Conservation (phyloP, 2,113 vertebrate genomes). For the Chaetura pelagica region DNA sequence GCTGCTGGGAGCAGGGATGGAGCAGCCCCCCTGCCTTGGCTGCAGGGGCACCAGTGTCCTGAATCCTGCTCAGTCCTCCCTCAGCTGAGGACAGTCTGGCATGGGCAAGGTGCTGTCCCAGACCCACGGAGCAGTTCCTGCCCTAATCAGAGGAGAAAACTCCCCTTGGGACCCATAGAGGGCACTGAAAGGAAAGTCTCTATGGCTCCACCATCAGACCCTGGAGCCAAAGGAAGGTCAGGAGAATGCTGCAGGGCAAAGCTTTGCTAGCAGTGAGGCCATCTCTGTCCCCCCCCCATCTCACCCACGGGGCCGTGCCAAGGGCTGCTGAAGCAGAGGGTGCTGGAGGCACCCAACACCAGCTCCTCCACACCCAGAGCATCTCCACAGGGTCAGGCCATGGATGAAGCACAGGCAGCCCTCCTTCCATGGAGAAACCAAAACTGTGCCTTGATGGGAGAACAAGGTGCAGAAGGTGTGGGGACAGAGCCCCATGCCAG, state of each 20-base stretch:
- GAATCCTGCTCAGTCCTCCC: not conserved
- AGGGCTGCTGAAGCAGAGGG: not conserved
- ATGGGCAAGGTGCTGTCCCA: not conserved
- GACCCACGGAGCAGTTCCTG: rapidly evolving
- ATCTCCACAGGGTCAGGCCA: not conserved
- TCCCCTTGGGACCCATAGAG: rapidly evolving
- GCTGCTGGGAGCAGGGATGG: not conserved
- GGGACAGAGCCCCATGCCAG: rapidly evolving
- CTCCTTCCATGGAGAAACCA: not conserved
- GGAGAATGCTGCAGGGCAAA: not conserved
- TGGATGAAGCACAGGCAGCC: rapidly evolving
- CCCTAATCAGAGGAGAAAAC: not conserved
- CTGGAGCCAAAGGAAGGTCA: not conserved
- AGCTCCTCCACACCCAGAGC: not conserved
- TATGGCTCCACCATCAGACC: not conserved
- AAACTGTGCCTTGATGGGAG: not conserved
- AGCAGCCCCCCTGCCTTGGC: not conserved
- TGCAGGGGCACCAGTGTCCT: not conserved
- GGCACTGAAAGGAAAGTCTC: not conserved
- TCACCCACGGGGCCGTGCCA: rapidly evolving
- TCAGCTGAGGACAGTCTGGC: not conserved
- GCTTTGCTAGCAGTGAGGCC: not conserved
- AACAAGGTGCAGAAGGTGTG: not conserved
- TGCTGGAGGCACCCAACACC: not conserved
- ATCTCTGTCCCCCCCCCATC: not conserved